Evolutionary conservation across 1,140 invertebrate species (phyloP), one percentile per base, ranked within the genome.

Genomic region (Drosophila prosaltans): DNA sequence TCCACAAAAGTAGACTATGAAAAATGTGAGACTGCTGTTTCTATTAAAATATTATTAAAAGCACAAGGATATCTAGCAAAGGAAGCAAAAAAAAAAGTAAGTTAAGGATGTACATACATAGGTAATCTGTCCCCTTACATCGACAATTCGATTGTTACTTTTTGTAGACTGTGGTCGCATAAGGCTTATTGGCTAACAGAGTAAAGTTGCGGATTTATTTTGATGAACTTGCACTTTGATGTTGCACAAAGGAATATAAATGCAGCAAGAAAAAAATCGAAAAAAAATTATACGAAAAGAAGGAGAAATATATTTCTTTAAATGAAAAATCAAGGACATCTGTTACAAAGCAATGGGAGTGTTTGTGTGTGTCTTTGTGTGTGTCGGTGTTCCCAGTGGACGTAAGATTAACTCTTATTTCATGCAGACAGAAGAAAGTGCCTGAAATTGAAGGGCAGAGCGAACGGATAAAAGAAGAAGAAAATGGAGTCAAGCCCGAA

Each of bases 301-400:
- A 75, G 65, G 68, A 75, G 71, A 78, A 71, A 74, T 71, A 63
- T 62, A 60, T 45, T 61, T 41, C 36, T 51, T 28, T 65, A 78
- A 78, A 81, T 78, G 78, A 81, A 81, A 78, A 75, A 81, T 81
- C 78, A 81, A 81, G 76, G 75, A 81, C 78, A 81, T 78, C 78
- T 81, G 78, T 81, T 81, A 79, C 78, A 59, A 71, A 28, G 64
- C 43, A 69, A 62, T 41, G 32, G 43, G 30, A 16, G 10, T 70
- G 7, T 58, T 3, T 63, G 11, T 60, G 16, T 62, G 45, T 43
- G 68, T 72, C 60, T 39, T 48, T 54, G 61, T 57, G 2, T 51
- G 45, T 51, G 21, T 51, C 8, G 36, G 41, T 51, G 36, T 54
- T 74, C 78, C 76, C 72, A 78, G 61, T 78, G 75, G 78, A 80